Conservation (phyloP, 2,113 vertebrate species). For the Otus sunia region DNA sequence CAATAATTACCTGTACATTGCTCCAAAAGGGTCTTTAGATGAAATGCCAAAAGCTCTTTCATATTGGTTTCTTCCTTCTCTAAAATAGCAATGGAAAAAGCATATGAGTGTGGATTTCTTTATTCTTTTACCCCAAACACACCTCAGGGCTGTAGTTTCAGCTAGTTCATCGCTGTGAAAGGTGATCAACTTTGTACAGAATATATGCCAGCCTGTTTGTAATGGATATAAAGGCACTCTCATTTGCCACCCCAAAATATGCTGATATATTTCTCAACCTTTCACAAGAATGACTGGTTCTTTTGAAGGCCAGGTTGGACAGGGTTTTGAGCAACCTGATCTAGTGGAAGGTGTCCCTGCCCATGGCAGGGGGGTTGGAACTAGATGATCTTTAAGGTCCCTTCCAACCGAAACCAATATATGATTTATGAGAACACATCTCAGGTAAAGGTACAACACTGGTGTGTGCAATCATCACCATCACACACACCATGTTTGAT, state of each 20-base stretch:
- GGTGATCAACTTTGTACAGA: background rate
- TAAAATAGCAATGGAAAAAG: constrained; percentile 31
- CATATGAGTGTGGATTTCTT: background rate
- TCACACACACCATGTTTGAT: background rate
- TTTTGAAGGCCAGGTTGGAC: background rate
- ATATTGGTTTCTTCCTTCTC: constrained; percentile 87
- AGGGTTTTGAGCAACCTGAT: background rate
- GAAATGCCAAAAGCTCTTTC: constrained; percentile 79
- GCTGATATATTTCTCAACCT: background rate
- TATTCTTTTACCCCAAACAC: background rate
- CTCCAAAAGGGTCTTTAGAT: constrained; percentile 80
- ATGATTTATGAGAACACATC: background rate
- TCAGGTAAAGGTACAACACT: background rate
- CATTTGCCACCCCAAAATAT: background rate
- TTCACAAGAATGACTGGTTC: background rate
- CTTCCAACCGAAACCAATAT: background rate
- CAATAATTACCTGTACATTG: constrained; percentile 85
- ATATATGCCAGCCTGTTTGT: background rate
- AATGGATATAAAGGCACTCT: background rate
- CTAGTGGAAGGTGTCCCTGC: background rate
- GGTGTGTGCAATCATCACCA: background rate
- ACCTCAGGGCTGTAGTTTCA: background rate
- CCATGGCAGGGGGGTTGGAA: background rate
- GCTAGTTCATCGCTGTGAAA: background rate
- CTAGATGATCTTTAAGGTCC: background rate